A percentile compares a stretch with the other conserved stretches of the same genome.
Evolutionary conservation across 2,888 invertebrate species (phyloP).

Genomic region (Pherbina coryleti): DNA sequence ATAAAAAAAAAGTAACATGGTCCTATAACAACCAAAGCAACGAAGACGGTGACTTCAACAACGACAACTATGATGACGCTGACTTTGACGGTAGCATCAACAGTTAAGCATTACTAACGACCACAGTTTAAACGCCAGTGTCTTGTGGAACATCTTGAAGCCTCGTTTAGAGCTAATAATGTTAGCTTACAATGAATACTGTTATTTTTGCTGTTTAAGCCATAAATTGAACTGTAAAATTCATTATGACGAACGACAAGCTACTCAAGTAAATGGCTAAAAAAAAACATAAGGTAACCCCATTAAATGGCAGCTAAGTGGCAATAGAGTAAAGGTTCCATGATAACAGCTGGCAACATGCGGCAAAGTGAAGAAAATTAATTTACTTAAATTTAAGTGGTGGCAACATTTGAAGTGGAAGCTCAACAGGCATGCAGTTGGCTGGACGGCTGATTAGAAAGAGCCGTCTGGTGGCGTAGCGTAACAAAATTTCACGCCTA

Average conservation of each 20-base stretch:
- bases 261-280: background rate
- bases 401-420: background rate
- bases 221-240: slow-evolving; percentile 18
- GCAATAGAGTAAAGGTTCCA: background rate
- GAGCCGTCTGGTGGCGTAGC: too few species aligned
- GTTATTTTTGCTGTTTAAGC: background rate
- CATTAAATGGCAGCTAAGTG: background rate
- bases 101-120: background rate
- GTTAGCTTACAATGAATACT: background rate
- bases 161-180: background rate
- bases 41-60: too few species aligned
- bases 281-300: background rate
- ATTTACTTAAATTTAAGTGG: background rate
- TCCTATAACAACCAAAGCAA: too few species aligned
- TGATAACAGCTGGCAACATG: background rate
- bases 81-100: slow-evolving; percentile 17
- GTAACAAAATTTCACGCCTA: too few species aligned
- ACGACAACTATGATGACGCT: background rate
- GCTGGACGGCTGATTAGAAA: too few species aligned
- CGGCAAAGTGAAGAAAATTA: background rate
- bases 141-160: background rate
- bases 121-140: background rate
- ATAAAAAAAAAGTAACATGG: too few species aligned
- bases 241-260: background rate
- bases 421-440: too few species aligned